A percentile compares a stretch with the other conserved stretches of the same genome.
These are phyloP conservation scores for Alectoris magna DNA, from an alignment of 2,797 vertebrate genomes.

Conservation along the genomic window DNA sequence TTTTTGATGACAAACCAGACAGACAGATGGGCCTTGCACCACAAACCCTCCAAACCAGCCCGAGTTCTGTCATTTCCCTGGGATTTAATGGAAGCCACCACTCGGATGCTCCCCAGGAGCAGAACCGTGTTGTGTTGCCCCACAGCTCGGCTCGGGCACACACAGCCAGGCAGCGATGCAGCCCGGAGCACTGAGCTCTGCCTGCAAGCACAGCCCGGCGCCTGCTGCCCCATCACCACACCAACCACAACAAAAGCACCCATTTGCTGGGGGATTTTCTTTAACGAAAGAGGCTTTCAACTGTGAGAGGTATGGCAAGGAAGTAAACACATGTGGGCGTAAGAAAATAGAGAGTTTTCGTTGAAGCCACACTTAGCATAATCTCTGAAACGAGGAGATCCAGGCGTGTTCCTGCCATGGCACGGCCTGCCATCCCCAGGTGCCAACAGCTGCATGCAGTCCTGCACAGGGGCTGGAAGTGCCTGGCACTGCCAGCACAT, in stretches of 20 bases:
- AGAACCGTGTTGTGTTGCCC: neutral
- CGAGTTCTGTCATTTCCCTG: neutral
- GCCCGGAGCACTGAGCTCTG: rapidly evolving
- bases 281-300: slow-evolving; percentile 54
- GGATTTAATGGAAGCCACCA: neutral
- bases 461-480: neutral
- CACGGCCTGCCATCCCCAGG: rapidly evolving
- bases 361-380: neutral
- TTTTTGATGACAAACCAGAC: neutral
- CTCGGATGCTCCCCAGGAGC: no score
- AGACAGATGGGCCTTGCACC: neutral
- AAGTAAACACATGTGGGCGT: slow-evolving; percentile 43
- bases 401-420: neutral
- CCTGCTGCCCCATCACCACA: neutral
- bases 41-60: rapidly evolving
- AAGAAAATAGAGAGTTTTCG: slow-evolving; percentile 56
- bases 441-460: rapidly evolving
- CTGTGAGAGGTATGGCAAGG: slow-evolving; percentile 23
- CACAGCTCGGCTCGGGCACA: neutral
- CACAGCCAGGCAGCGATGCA: neutral
- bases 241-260: neutral
- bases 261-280: neutral
- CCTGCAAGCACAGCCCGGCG: neutral
- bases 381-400: slow-evolving; percentile 33
- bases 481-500: neutral